Conservation (phyloP, 2,797 vertebrate species). For the Muscicapa striata region DNA sequence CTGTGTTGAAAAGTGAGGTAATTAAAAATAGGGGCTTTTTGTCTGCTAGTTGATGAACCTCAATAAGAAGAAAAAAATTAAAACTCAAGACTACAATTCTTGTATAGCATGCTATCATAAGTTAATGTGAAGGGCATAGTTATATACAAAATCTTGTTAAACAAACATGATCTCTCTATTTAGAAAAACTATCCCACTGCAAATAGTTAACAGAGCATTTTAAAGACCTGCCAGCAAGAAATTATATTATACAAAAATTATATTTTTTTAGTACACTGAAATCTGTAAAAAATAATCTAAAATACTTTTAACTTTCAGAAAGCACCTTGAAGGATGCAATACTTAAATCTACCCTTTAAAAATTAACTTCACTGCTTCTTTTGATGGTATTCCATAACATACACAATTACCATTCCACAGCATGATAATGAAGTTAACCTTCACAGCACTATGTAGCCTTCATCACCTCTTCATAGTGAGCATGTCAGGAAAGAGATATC, state of each 20-base stretch:
- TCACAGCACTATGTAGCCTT: background rate
- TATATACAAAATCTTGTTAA: background rate
- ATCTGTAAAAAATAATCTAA: background rate
- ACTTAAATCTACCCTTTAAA: background rate
- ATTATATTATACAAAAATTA: background rate
- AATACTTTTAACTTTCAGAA: background rate
- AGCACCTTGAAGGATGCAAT: background rate
- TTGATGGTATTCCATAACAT: background rate
- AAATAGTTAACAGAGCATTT: background rate
- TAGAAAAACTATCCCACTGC: background rate
- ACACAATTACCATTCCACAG: background rate
- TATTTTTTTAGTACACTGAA: background rate
- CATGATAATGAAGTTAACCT: background rate
- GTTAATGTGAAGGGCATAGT: background rate
- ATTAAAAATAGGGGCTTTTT: rapidly evolving
- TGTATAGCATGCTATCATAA: background rate
- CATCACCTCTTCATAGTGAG: background rate
- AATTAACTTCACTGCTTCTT: background rate
- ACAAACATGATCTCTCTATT: background rate
- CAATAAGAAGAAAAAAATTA: background rate
- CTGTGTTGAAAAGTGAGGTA: background rate
- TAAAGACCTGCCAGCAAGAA: background rate
- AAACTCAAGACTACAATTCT: background rate
- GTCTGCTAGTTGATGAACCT: background rate
- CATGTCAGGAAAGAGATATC: background rate